These are phyloP conservation scores for Noctua janthe DNA, from an alignment of 2,888 invertebrate genomes.

Conservation along the genomic window DNA sequence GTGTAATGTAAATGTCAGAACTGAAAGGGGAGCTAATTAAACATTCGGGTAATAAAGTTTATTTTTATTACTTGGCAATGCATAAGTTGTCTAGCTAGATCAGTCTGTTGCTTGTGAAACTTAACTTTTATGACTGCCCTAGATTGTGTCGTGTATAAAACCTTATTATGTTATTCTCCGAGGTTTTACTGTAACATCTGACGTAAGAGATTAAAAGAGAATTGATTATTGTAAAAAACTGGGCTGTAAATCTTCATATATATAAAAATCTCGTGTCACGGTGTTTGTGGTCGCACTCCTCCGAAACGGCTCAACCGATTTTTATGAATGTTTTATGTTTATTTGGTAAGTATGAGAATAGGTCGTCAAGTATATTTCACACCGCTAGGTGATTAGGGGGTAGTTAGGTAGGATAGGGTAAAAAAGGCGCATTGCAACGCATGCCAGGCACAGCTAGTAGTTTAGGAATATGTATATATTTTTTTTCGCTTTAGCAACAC, in stretches of 20 bases:
- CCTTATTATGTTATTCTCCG: constrained; percentile 21
- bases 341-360: too few species aligned
- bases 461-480: neutral
- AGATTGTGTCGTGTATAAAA: constrained; percentile 21
- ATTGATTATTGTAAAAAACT: neutral
- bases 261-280: too few species aligned
- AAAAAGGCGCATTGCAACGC: too few species aligned
- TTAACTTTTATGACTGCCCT: constrained; percentile 43
- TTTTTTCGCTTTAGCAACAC: neutral
- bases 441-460: too few species aligned
- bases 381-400: too few species aligned
- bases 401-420: too few species aligned
- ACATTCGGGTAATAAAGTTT: constrained; percentile 54
- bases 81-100: constrained; percentile 36
- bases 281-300: too few species aligned
- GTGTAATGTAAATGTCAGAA: constrained; percentile 52
- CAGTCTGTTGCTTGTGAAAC: constrained; percentile 41
- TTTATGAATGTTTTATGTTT: too few species aligned
- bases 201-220: neutral
- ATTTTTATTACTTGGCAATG: constrained; percentile 51
- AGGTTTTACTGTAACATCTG: neutral
- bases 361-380: too few species aligned
- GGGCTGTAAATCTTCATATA: too few species aligned
- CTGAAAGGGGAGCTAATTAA: constrained; percentile 65
- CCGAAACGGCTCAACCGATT: too few species aligned